phyloP scores from a whole-genome alignment of 2,797 vertebrate species.

The Parauchenoglanis punctatus region DNA sequence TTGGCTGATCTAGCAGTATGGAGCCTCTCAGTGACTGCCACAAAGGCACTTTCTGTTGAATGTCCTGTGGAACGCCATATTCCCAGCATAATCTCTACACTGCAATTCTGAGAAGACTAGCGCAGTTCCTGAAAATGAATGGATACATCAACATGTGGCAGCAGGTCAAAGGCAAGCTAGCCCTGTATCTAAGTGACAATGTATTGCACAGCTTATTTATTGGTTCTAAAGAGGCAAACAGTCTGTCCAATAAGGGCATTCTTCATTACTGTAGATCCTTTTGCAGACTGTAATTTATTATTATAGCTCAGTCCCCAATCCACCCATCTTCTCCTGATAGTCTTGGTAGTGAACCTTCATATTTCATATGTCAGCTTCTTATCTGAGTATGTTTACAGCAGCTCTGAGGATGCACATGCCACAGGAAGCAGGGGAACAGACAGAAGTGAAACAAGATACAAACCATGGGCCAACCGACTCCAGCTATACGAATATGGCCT shows the following conservation, averaged over 20 bases:
- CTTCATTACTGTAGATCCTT: slow-evolving; percentile 37
- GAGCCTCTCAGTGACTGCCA: too few species aligned
- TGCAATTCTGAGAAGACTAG: not conserved
- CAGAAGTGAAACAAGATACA: slow-evolving; percentile 32
- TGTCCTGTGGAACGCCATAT: not conserved
- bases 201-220: slow-evolving; percentile 15
- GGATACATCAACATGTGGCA: not conserved
- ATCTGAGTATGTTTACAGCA: slow-evolving; percentile 45
- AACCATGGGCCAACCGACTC: slow-evolving; percentile 9
- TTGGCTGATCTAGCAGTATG: too few species aligned
- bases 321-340: not conserved
- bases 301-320: not conserved
- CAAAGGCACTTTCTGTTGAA: too few species aligned
- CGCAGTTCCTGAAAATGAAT: not conserved
- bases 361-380: slow-evolving; percentile 49
- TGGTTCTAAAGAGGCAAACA: slow-evolving; percentile 41
- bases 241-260: slow-evolving; percentile 11
- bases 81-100: not conserved
- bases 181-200: not conserved
- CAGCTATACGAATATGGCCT: not conserved
- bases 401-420: slow-evolving; percentile 27
- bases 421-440: slow-evolving; percentile 34
- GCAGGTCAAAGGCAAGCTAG: not conserved
- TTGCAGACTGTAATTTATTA: slow-evolving; percentile 30
- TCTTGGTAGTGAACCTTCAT: slow-evolving; percentile 37